A percentile compares a stretch with the other conserved stretches of the same genome.
Evolutionary conservation across 1,140 invertebrate species (phyloP).

Genomic region (Metaphire vulgaris): DNA sequence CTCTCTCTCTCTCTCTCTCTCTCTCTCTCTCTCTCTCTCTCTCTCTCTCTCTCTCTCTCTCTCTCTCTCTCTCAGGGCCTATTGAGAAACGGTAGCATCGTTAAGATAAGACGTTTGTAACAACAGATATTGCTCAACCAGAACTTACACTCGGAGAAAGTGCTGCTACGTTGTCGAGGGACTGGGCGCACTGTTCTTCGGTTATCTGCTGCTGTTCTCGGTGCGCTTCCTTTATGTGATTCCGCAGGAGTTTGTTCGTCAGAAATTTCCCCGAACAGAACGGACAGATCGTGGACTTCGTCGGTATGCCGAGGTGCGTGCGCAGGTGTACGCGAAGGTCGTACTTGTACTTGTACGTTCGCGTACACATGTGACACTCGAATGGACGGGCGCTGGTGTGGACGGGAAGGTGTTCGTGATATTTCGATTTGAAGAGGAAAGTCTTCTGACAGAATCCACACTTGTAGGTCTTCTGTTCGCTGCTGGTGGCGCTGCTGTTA

Average conservation of each 20-base stretch:
- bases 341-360: slow-evolving; percentile 33
- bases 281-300: slow-evolving; percentile 30
- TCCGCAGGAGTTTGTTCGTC: slow-evolving; percentile 29
- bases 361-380: slow-evolving; percentile 30
- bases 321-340: slow-evolving; percentile 30
- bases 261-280: slow-evolving; percentile 29
- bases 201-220: slow-evolving; percentile 24
- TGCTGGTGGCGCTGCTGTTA: not conserved
- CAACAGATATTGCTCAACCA: not conserved
- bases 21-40: slow-evolving; percentile 25
- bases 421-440: slow-evolving; percentile 31
- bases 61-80: not conserved
- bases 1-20: slow-evolving; percentile 20
- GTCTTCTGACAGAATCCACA: slow-evolving; percentile 27
- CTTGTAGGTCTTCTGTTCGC: slow-evolving; percentile 25
- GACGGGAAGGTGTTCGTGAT: slow-evolving; percentile 30
- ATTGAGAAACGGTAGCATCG: not conserved
- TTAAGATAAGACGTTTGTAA: not conserved
- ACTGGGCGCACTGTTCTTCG: slow-evolving; percentile 25
- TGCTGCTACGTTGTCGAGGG: slow-evolving; percentile 5
- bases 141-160: not conserved
- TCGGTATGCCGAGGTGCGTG: slow-evolving; percentile 31
- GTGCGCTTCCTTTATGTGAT: slow-evolving; percentile 26
- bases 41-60: slow-evolving; percentile 4
- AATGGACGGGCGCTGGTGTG: slow-evolving; percentile 30